Conservation (phyloP, 2,888 invertebrate genomes). For the Volucella inflata region DNA sequence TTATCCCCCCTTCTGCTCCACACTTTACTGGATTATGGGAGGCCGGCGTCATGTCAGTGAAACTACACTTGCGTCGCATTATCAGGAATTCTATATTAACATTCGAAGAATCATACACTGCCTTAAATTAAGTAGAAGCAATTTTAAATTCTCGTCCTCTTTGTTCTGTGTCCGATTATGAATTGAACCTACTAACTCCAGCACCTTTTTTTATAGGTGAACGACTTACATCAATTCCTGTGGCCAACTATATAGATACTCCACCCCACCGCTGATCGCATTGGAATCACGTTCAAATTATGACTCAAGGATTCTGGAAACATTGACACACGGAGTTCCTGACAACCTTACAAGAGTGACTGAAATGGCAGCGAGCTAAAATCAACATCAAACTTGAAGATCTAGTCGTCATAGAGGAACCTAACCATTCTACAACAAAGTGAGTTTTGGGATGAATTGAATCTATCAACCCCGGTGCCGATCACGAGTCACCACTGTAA, state of each 20-base stretch:
- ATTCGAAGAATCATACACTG: constrained; percentile 43
- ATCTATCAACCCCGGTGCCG: too few relatives aligned
- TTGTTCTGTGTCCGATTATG: constrained; percentile 16
- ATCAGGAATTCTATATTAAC: background rate
- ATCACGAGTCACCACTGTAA: too few relatives aligned
- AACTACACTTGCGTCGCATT: too few relatives aligned
- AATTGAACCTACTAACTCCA: constrained; percentile 23
- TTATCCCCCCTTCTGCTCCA: too few relatives aligned
- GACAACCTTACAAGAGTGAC: too few relatives aligned
- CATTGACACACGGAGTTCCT: constrained; percentile 5
- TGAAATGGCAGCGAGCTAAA: too few relatives aligned
- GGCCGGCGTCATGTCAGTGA: too few relatives aligned
- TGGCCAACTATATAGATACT: background rate
- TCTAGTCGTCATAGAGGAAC: too few relatives aligned
- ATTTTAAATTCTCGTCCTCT: constrained; percentile 28
- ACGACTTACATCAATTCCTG: constrained; percentile 9
- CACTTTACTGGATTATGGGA: too few relatives aligned
- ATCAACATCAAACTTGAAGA: too few relatives aligned
- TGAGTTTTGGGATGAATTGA: too few relatives aligned
- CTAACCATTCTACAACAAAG: too few relatives aligned
- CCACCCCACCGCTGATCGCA: background rate
- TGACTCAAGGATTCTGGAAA: constrained; percentile 1
- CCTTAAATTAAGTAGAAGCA: constrained; percentile 6
- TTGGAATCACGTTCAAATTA: background rate
- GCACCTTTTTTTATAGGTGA: constrained; percentile 31